Evolutionary conservation across 2,797 vertebrate species (phyloP).

Genomic region (Xiphorhynchus erythropygius): DNA sequence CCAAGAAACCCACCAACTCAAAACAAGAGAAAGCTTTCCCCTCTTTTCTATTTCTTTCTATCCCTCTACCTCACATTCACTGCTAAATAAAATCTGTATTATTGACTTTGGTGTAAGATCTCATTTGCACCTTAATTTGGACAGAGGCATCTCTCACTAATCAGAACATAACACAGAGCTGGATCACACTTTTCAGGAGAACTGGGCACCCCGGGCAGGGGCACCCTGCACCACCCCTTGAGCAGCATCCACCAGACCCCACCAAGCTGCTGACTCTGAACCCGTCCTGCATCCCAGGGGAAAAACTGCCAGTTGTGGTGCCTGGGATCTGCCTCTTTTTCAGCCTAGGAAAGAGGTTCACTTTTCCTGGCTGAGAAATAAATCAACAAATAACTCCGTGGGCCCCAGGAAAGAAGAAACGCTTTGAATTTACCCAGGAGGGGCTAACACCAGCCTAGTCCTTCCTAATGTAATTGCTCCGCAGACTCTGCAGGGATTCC

Average conservation of each 20-base stretch:
- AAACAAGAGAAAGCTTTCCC: background rate
- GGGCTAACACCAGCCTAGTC: background rate
- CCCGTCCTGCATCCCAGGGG: background rate
- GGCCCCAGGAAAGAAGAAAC: background rate
- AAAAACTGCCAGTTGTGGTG: background rate
- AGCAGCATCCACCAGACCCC: background rate
- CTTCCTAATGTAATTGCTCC: background rate
- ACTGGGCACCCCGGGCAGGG: background rate
- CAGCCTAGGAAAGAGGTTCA: background rate
- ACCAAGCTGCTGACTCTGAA: background rate
- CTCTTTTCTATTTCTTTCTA: background rate
- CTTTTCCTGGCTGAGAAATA: background rate
- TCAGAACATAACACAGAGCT: background rate
- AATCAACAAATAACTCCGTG: background rate
- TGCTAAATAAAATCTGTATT: background rate
- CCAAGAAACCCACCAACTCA: background rate
- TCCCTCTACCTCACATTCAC: background rate
- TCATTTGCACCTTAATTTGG: background rate
- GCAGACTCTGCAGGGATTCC: background rate
- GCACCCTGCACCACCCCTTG: accelerated
- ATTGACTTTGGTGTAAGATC: background rate
- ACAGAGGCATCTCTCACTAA: background rate
- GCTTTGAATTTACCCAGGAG: background rate
- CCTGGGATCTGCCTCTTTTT: background rate
- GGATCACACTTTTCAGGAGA: background rate